These are phyloP conservation scores for Andrena flavipes DNA, from an alignment of 2,888 invertebrate species.

Conservation along the genomic window DNA sequence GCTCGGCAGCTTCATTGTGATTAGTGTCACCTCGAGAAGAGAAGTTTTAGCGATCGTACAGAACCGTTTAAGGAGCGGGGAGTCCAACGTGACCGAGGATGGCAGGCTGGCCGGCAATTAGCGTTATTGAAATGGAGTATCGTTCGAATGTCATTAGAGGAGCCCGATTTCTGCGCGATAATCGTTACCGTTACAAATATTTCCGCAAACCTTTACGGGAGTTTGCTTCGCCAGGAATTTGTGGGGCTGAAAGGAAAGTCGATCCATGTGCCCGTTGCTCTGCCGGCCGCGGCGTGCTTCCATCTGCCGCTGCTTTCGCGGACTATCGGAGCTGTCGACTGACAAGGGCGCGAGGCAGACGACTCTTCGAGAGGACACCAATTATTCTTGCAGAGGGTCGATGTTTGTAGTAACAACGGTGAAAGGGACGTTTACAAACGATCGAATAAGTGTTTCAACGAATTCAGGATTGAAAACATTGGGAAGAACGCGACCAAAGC, in stretches of 20 bases:
- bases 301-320: constrained; percentile 50
- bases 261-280: background rate
- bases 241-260: constrained; percentile 8
- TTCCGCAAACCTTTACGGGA: constrained; percentile 10
- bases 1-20: constrained; percentile 71
- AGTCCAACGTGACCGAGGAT: background rate
- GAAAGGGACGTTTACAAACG: background rate
- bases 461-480: background rate
- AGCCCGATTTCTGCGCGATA: constrained; percentile 1
- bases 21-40: constrained; percentile 36
- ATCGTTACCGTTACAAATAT: constrained; percentile 22
- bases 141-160: constrained; percentile 20
- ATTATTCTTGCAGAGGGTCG: background rate
- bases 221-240: constrained; percentile 11
- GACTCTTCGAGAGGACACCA: background rate
- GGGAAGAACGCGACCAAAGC: background rate
- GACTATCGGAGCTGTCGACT: constrained; percentile 53
- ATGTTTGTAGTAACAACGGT: background rate
- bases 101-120: constrained; percentile 3
- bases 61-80: background rate
- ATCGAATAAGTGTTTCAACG: background rate
- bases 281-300: constrained; percentile 48
- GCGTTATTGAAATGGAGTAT: constrained; percentile 20
- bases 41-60: background rate
- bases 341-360: constrained; percentile 27